Evolutionary conservation across 2,888 invertebrate species (phyloP), one percentile per base, ranked within the genome.

Genomic region (Adineta ricciae): DNA sequence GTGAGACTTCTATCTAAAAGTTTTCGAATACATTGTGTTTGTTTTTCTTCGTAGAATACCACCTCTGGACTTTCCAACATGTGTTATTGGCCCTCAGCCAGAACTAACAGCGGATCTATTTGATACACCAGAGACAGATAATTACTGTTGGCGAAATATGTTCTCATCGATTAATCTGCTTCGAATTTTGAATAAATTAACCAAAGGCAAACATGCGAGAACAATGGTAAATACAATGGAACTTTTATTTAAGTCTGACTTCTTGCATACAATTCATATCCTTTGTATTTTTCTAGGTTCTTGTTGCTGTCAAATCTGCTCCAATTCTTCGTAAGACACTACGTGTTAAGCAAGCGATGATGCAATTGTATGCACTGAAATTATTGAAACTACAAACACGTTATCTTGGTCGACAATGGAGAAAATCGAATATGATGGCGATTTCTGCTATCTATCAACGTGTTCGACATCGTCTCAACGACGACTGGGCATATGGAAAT

Each of bases 401-500:
- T 90, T 99, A 98, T 91, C 93, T 99, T 88, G 99, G 99, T 0
- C 92, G 99, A 21, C 98, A 99, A 89, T 99, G 99, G 99, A 93
- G 99, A 83, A 98, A 98, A 91, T 95, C 96, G 1, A 99, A 99
- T 90, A 99, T 99, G 97, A 98, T 97, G 91, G 97, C 97, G 0
- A 96, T 99, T 92, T 97, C 97, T 90, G 97, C 97, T 86, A 99
- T 99, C 89, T 99, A 99, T 90, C 94, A 96, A 86, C 97, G 98
- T 92, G 92, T 92, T 16, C 93, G 97, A 49, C 97, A 97, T 91
- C 93, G 97, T 85, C 92, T 99, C 78, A 98, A 97, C 89, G 99
- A 99, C 90, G 99, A 99, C 91, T 99, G 99, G 99, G 99, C 99
- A 5, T 99, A 95, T 92, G 98, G 98, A 84, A 99, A 99, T 92